phyloP scores from a whole-genome alignment of 2,797 vertebrate species.

The Trematomus bernacchii region DNA sequence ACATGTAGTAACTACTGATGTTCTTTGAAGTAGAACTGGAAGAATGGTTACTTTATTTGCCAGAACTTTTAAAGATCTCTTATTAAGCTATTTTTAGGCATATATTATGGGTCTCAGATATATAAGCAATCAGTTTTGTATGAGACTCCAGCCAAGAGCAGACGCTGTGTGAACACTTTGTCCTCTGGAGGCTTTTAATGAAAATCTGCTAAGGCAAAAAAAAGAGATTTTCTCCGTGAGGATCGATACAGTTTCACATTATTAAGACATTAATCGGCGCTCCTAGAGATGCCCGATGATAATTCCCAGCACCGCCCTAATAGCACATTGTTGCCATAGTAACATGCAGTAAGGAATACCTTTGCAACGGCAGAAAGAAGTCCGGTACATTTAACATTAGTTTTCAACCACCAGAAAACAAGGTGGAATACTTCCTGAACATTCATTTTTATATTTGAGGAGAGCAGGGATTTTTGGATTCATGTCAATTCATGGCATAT shows the following conservation, averaged over 20 bases:
- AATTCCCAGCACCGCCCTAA: background rate
- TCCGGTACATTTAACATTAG: no score
- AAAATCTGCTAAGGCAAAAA: slow-evolving; percentile 25
- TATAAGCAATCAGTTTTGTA: no score
- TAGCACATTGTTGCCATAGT: slow-evolving; percentile 36
- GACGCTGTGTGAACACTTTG: background rate
- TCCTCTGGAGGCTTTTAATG: slow-evolving; percentile 29
- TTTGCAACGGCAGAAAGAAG: no score
- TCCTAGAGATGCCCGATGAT: slow-evolving; percentile 27
- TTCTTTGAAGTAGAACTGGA: background rate
- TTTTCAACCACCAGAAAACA: no score
- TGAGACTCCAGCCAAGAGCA: background rate
- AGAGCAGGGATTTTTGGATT: no score
- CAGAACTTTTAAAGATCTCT: no score
- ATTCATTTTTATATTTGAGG: no score
- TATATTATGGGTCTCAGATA: no score
- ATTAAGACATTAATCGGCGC: slow-evolving; percentile 42
- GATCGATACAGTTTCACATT: slow-evolving; percentile 45
- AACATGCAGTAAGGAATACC: background rate
- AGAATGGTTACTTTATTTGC: no score
- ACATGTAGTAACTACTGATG: background rate
- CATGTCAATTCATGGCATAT: no score
- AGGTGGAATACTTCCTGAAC: no score
- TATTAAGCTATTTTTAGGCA: no score
- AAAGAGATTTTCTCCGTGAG: background rate